Base-by-base conservation (phyloP, 2,113 vertebrate genomes). In the Mixornis gularis region DNA sequence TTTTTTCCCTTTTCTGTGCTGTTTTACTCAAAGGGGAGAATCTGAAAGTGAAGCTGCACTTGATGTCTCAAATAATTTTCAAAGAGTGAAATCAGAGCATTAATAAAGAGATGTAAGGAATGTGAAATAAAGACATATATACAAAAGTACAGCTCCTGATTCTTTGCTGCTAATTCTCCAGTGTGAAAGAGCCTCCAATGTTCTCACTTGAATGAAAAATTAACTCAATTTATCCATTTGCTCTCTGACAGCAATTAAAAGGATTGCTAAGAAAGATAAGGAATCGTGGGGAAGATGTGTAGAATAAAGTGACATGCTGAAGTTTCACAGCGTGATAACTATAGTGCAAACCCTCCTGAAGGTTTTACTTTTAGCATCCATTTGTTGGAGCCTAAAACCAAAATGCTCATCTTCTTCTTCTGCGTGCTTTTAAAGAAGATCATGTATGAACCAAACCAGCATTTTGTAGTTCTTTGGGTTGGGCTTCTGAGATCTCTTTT, bases 211-310 rank as follows among this genome's bases (percentile, higher is more conserved):
- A 85, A 82, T 85, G 71, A 92, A 84, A 81, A 79, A 82, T 77
- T 15, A 85, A 63, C 63, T 86, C 1, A 3, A 19, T 86, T 73
- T 76, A 51, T 73, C 25, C 36, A 52, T 44, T 91, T 80, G 48
- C n/a, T 71, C 48, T 60, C 77, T 86, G 69, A 68, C 70, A 81
- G 80, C 80, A 94, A 72, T 92, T 95, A 79, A 89, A 94, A 87
- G 68, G 22, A 44, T 92, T 85, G 43, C 48, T 87, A 66, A 69
- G 49, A 62, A 69, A 55, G 59, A 36, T 59, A 34, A 76, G 68
- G 71, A 84, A 80, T 13, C 30, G 46, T 78, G 38, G 46, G 40
- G 56, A 49, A 60, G 46, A 52, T 38, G 9, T 17, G 22, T 34
- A 59, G 58, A 49, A 40, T 60, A 49, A 86, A 85, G 74, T n/a